Evolutionary conservation across 2,888 invertebrate genomes (phyloP), one percentile per base, ranked within the genome.

Genomic region (Palloptera scutellata): DNA sequence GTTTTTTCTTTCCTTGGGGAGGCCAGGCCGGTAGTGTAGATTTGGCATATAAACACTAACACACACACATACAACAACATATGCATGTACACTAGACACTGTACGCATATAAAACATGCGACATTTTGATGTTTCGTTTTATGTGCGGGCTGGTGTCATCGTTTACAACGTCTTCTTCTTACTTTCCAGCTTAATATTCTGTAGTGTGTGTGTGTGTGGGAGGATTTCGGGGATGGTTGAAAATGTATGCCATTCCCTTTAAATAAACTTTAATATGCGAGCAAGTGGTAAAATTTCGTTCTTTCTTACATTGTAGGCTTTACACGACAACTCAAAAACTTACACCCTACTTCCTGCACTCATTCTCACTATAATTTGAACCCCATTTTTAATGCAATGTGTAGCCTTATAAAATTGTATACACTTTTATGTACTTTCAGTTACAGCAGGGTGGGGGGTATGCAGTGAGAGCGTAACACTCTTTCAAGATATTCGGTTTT

Each of bases 121-220:
- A 68, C 64, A 68, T 58, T 68, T 68, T 68, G 61, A 68, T 64
- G 64, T 61, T 57, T 19, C 41, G 41, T 61, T 57, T 61, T 52
- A 61, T 64, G 57, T 45, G 45, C 2, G 3, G 2, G 30, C 6
- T 30, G 30, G 30, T 30, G 30, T 30, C 30, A 30, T 30, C 30
- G 30, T 6, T 30, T 30, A 30, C 30, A 30, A 4, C 30, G 2
- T 6, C 30, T 4, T 30, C 30, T 30, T 30, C n/a, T n/a, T n/a
- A n/a, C n/a, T 30, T 30, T 30, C 6, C 30, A 30, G 30, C 30
- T 30, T 30, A 30, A 30, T 30, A 30, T 30, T 30, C 30, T 30
- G 30, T 30, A 4, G 30, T 6, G n/a, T 30, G 30, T 30, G 2
- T 4, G 30, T 30, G 6, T 4, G 2, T 4, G 6, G 30, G 30